Conservation (phyloP, 2,113 vertebrate species). For the Hippopotamus amphibius region DNA sequence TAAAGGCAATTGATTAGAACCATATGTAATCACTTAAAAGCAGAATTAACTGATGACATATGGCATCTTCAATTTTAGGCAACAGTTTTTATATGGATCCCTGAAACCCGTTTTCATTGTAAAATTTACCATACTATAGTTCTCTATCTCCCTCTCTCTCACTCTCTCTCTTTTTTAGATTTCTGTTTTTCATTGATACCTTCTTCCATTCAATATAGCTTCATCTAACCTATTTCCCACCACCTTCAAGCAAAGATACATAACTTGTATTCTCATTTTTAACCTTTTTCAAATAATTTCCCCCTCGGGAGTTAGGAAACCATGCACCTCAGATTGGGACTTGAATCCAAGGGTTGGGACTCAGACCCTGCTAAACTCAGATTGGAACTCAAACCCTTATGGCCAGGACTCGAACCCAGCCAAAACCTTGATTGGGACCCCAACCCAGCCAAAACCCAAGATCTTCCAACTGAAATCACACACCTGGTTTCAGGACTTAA, state of each 20-base stretch:
- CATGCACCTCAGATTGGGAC: too few relatives aligned
- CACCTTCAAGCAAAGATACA: constrained; percentile 72
- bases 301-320: not conserved
- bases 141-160: not conserved
- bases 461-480: too few relatives aligned
- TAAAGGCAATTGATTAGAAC: not conserved
- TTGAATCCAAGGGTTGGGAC: too few relatives aligned
- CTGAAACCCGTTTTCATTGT: not conserved
- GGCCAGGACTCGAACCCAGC: too few relatives aligned
- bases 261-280: constrained; percentile 65
- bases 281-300: constrained; percentile 65
- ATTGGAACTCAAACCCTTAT: too few relatives aligned
- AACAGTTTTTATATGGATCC: not conserved
- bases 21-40: not conserved
- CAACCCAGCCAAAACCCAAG: too few relatives aligned
- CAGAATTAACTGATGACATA: not conserved
- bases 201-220: constrained; percentile 82
- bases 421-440: too few relatives aligned
- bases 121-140: not conserved
- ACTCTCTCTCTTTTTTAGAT: constrained; percentile 61
- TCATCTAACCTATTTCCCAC: constrained; percentile 78
- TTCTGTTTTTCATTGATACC: constrained; percentile 83
- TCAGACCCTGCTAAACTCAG: too few relatives aligned
- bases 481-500: too few relatives aligned
- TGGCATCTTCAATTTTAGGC: not conserved